A percentile compares a stretch with the other conserved stretches of the same genome.
phyloP scores from a whole-genome alignment of 2,888 invertebrate genomes.

The Athalia cordata region DNA sequence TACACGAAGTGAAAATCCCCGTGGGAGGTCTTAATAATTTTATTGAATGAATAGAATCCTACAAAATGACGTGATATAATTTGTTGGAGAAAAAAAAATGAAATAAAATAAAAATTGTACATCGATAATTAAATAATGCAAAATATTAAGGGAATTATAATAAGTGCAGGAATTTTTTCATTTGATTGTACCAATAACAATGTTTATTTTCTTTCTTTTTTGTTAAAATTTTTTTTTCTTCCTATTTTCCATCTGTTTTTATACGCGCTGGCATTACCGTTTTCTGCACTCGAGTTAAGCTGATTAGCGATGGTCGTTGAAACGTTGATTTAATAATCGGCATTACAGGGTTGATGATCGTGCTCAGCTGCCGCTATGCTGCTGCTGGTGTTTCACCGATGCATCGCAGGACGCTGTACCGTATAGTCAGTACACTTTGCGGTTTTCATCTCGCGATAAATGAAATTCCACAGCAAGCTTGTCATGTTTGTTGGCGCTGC shows the following conservation, averaged over 20 bases:
- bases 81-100: too few relatives aligned
- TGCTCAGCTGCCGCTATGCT: background rate
- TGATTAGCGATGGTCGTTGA: constrained; percentile 3
- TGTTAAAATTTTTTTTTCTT: background rate
- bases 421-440: constrained; percentile 13
- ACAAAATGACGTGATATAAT: too few relatives aligned
- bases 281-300: background rate
- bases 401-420: background rate
- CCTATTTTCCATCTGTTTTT: background rate
- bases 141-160: too few relatives aligned
- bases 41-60: too few relatives aligned
- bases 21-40: too few relatives aligned
- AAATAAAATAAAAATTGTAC: too few relatives aligned
- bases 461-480: background rate
- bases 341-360: background rate
- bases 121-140: too few relatives aligned
- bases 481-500: background rate
- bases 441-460: constrained; percentile 8
- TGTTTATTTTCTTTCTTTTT: too few relatives aligned
- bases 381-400: too few relatives aligned
- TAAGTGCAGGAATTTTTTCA: too few relatives aligned
- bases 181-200: too few relatives aligned
- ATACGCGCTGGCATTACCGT: background rate
- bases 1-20: too few relatives aligned
- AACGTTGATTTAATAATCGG: background rate